These are phyloP conservation scores for Adelognathus sp. DNA, from an alignment of 2,888 invertebrate genomes.

Conservation along the genomic window DNA sequence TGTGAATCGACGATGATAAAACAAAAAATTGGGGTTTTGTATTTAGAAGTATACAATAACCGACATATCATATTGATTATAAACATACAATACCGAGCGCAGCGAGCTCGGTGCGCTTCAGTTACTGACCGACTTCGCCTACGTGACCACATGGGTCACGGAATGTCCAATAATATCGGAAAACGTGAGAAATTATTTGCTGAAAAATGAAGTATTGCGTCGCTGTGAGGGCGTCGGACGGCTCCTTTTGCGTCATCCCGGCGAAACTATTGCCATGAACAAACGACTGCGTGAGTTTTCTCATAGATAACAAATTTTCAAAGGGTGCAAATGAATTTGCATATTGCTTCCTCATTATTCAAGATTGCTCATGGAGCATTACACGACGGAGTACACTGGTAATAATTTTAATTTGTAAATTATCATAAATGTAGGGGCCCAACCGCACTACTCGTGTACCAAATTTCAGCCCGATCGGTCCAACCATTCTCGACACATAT, in stretches of 20 bases:
- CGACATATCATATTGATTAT: background rate
- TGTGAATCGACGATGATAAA: no score
- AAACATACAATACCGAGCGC: background rate
- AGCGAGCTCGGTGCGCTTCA: constrained; percentile 90
- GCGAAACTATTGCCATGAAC: constrained; percentile 91
- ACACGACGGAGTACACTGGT: no score
- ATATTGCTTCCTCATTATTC: no score
- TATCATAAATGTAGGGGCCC: no score
- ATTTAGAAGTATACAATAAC: no score
- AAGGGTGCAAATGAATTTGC: no score
- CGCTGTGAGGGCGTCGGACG: constrained; percentile 94
- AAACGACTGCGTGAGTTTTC: constrained; percentile 68
- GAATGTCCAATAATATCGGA: constrained; percentile 84
- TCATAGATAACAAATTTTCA: background rate
- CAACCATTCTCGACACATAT: no score
- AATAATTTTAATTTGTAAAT: no score
- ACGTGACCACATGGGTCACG: constrained; percentile 89
- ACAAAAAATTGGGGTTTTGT: no score
- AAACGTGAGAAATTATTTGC: constrained; percentile 80
- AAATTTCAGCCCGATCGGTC: no score
- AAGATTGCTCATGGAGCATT: no score
- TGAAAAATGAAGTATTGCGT: constrained; percentile 83
- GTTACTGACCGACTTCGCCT: constrained; percentile 91
- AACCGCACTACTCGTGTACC: no score
- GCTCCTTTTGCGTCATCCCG: constrained; percentile 89